These are phyloP conservation scores for Diglossa cyanea DNA, from an alignment of 2,797 vertebrate genomes.

Conservation along the genomic window DNA sequence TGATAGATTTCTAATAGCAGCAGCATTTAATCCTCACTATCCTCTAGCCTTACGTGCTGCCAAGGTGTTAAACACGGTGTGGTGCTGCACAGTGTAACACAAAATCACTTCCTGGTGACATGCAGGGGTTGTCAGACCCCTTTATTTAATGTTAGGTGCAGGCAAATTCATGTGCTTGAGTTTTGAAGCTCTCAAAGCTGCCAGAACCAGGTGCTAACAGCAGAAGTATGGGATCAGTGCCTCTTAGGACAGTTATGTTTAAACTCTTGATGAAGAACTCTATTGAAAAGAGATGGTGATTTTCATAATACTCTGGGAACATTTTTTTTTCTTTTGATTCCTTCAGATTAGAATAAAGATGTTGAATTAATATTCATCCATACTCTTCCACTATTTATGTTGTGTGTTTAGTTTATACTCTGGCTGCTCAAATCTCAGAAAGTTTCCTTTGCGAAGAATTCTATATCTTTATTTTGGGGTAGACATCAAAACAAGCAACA, in stretches of 20 bases:
- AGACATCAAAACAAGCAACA: background rate
- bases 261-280: background rate
- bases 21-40: background rate
- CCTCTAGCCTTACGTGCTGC: background rate
- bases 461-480: background rate
- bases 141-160: background rate
- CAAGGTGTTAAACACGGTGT: background rate
- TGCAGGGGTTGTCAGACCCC: background rate
- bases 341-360: background rate
- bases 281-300: background rate
- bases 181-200: background rate
- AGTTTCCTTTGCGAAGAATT: background rate
- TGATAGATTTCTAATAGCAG: background rate
- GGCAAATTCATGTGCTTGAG: accelerated
- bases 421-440: background rate
- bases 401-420: background rate
- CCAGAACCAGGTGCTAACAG: background rate
- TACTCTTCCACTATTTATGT: background rate
- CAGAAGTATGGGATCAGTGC: background rate
- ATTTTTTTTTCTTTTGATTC: background rate
- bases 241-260: background rate
- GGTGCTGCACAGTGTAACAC: accelerated
- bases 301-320: background rate
- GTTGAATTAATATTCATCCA: background rate
- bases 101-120: background rate